These are phyloP conservation scores for Malurus elegans DNA, from an alignment of 2,113 vertebrate genomes.

Conservation along the genomic window DNA sequence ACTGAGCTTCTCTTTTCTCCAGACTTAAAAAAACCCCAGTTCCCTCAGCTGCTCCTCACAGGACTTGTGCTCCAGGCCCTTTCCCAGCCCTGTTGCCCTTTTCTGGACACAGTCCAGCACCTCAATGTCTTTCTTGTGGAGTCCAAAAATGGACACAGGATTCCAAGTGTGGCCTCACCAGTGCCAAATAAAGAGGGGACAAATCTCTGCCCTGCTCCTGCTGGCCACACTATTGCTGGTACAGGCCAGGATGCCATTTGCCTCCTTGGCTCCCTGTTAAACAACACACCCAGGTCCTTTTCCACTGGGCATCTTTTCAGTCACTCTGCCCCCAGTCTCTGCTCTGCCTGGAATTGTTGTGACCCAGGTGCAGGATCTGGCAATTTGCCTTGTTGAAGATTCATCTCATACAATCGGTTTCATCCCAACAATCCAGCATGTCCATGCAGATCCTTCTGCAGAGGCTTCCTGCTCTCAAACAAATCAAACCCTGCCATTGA, in stretches of 20 bases:
- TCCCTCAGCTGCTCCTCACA: neutral
- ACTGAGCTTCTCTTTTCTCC: neutral
- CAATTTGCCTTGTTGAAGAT: neutral
- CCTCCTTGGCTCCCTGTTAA: neutral
- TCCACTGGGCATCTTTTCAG: neutral
- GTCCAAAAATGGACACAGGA: neutral
- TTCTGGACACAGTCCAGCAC: rapidly evolving
- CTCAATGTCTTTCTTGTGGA: neutral
- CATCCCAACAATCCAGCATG: neutral
- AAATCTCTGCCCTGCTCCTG: neutral
- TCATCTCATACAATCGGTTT: neutral
- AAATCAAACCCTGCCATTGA: neutral
- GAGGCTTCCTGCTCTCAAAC: neutral
- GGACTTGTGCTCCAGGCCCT: neutral
- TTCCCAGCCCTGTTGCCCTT: neutral
- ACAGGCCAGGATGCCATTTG: neutral
- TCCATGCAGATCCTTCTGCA: neutral
- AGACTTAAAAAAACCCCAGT: neutral
- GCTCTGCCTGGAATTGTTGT: neutral
- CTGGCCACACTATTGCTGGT: neutral
- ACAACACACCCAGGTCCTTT: neutral
- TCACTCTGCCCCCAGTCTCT: neutral
- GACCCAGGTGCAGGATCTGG: neutral
- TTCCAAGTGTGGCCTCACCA: neutral
- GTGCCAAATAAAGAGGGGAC: neutral